Percentiles rank a stretch among this genome's conserved stretches.
Conservation (phyloP, 2,113 vertebrate species). For the Sclerurus mexicanus region DNA sequence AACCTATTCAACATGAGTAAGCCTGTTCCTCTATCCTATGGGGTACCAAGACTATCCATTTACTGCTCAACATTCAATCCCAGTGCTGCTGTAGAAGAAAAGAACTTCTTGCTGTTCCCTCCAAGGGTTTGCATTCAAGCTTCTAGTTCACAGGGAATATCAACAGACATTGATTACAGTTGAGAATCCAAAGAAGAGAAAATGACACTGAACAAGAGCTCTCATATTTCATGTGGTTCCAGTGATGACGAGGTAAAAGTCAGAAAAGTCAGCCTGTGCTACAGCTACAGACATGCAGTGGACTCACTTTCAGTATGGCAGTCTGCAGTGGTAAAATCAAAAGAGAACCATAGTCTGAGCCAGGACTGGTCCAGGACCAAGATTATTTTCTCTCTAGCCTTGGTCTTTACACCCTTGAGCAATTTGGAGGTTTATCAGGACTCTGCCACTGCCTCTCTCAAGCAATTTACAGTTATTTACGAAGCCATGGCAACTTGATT, state of each 20-base stretch:
- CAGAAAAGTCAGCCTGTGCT: neutral
- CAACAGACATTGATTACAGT: neutral
- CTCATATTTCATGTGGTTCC: neutral
- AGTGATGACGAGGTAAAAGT: neutral
- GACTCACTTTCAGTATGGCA: neutral
- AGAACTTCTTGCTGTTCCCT: neutral
- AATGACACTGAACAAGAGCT: neutral
- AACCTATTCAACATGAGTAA: neutral
- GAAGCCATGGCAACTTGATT: neutral
- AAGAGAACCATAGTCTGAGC: neutral
- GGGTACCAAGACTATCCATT: neutral
- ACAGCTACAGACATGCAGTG: neutral
- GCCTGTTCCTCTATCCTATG: neutral
- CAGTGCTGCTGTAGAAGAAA: neutral
- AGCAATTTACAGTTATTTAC: neutral
- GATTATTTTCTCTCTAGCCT: neutral
- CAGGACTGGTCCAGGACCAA: neutral
- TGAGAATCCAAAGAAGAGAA: neutral
- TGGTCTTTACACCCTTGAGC: neutral
- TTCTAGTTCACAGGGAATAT: neutral
- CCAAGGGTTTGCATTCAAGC: neutral
- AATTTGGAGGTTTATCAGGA: constrained; percentile 13
- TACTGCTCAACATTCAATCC: neutral
- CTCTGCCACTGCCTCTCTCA: neutral
- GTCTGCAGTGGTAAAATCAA: neutral